Conservation (phyloP, 2,888 invertebrate species). For the Mylabris sibirica region DNA sequence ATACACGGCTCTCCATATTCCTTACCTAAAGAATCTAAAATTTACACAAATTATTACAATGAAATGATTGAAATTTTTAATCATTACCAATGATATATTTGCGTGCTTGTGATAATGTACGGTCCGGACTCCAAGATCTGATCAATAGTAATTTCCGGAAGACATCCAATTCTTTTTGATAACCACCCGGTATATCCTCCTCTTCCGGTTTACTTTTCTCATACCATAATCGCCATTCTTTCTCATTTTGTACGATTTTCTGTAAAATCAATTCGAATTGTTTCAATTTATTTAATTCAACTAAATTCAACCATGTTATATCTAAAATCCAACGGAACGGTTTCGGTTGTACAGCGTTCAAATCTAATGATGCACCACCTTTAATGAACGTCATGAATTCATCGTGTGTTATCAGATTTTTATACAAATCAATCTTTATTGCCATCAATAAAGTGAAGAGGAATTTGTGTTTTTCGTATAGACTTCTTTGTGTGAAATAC, state of each 20-base stretch:
- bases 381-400: slow-evolving; percentile 97
- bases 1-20: slow-evolving; percentile 93
- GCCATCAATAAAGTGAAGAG: slow-evolving; percentile 93
- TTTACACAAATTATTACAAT: background rate
- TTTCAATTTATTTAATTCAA: slow-evolving; percentile 87
- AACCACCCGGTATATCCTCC: slow-evolving; percentile 89
- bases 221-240: slow-evolving; percentile 90
- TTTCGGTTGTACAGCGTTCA: slow-evolving; percentile 91
- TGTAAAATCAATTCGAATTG: slow-evolving; percentile 81
- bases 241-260: slow-evolving; percentile 85
- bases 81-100: slow-evolving; percentile 82
- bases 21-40: slow-evolving; percentile 79
- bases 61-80: background rate
- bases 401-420: slow-evolving; percentile 80
- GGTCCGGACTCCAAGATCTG: slow-evolving; percentile 94
- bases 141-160: slow-evolving; percentile 87
- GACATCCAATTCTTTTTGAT: slow-evolving; percentile 83
- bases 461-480: slow-evolving; percentile 93
- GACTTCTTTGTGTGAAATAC: slow-evolving; percentile 89
- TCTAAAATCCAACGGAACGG: slow-evolving; percentile 95
- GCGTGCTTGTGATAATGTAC: slow-evolving; percentile 91
- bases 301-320: slow-evolving; percentile 95
- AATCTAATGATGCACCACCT: slow-evolving; percentile 92
- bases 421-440: slow-evolving; percentile 92
- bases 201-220: slow-evolving; percentile 93